phyloP scores from a whole-genome alignment of 2,888 invertebrate genomes.

The Tetrapedia diversipes region DNA sequence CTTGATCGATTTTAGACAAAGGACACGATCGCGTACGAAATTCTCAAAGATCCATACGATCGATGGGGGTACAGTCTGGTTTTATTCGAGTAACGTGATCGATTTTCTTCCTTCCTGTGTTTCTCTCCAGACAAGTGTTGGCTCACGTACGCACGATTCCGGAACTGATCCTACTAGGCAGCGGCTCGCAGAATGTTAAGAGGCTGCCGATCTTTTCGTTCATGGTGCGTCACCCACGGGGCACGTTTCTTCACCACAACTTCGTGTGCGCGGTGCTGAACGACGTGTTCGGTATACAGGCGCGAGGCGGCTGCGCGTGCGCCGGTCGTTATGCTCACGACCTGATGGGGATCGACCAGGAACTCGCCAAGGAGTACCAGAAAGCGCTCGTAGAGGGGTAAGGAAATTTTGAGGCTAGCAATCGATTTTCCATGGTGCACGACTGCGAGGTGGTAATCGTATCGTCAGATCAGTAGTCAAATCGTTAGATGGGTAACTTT shows the following conservation, averaged over 20 bases:
- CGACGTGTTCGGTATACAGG: conserved; percentile 96
- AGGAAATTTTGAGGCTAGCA: not conserved
- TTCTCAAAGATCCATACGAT: not conserved
- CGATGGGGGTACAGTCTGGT: not conserved
- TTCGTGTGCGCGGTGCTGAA: conserved; percentile 93
- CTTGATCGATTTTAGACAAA: conserved; percentile 17
- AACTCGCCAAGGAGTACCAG: conserved; percentile 90
- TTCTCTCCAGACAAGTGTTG: conserved; percentile 89
- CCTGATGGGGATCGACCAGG: conserved; percentile 91
- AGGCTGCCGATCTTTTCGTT: conserved; percentile 93
- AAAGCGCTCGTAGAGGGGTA: conserved; percentile 87
- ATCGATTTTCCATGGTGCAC: not conserved
- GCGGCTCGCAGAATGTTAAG: conserved; percentile 86
- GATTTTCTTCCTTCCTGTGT: conserved; percentile 60
- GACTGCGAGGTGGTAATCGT: not conserved
- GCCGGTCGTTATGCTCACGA: conserved; percentile 94
- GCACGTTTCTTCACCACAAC: conserved; percentile 94
- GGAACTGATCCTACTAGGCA: conserved; percentile 91
- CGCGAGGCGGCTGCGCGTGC: conserved; percentile 91
- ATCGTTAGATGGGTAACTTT: too few relatives aligned
- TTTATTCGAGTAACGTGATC: conserved; percentile 11
- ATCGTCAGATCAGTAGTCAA: not conserved
- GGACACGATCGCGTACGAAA: not conserved
- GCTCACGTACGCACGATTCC: conserved; percentile 91
- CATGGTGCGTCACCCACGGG: conserved; percentile 91